Conservation (phyloP, 2,113 vertebrate species). For the Platysteira castanea region DNA sequence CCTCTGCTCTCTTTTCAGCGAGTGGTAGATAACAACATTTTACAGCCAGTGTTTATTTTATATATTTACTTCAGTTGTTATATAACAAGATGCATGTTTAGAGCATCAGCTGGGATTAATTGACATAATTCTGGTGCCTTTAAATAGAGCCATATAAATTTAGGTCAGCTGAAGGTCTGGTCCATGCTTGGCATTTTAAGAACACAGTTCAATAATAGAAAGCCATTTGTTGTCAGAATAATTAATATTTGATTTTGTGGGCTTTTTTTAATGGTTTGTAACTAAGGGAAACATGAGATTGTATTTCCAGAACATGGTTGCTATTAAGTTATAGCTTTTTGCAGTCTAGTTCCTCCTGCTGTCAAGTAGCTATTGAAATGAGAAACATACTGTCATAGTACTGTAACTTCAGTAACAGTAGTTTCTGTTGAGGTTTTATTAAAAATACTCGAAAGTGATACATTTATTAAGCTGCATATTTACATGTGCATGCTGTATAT, state of each 20-base stretch:
- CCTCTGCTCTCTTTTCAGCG: not conserved
- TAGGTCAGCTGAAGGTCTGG: conserved; percentile 33
- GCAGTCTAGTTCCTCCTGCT: not conserved
- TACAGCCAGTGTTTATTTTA: not conserved
- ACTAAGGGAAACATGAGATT: not conserved
- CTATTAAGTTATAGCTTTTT: not conserved
- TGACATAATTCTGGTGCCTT: conserved; percentile 43
- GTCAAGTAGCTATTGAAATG: not conserved
- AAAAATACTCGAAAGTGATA: not conserved
- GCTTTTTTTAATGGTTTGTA: not conserved
- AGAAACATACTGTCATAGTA: not conserved
- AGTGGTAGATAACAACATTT: not conserved
- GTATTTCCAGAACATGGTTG: not conserved
- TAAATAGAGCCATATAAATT: conserved; percentile 19
- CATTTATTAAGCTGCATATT: not conserved
- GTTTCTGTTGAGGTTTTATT: not conserved
- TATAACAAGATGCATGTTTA: not conserved
- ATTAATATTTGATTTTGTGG: not conserved
- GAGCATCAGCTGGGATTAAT: conserved; percentile 38
- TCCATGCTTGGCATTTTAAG: not conserved
- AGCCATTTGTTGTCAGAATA: conserved; percentile 16
- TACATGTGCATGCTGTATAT: not conserved
- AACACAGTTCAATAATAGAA: not conserved
- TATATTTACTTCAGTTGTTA: not conserved
- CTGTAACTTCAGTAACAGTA: not conserved